These are phyloP conservation scores for Nyctibius bracteatus DNA, from an alignment of 2,113 vertebrate species.

Conservation along the genomic window DNA sequence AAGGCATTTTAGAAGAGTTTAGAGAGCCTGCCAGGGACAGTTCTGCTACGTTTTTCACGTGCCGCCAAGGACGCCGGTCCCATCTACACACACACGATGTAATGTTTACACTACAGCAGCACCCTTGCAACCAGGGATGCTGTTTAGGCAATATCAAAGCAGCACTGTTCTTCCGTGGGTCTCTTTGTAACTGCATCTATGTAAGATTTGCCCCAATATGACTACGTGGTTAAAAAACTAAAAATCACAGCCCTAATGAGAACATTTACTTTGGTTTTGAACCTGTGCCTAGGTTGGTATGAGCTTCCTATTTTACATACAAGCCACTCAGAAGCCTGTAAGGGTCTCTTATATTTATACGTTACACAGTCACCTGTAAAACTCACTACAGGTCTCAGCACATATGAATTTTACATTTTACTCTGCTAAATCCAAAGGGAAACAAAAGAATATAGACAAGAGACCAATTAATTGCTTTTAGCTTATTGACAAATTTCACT, in stretches of 20 bases:
- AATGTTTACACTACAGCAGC: background rate
- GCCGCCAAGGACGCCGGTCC: background rate
- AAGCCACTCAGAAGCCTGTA: background rate
- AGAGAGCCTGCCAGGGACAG: slow-evolving; percentile 34
- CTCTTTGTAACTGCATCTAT: background rate
- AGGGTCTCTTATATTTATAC: background rate
- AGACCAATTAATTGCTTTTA: background rate
- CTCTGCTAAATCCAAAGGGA: background rate
- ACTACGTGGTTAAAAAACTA: background rate
- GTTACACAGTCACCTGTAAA: background rate
- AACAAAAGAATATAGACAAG: background rate
- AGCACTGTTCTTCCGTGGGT: background rate
- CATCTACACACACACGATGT: background rate
- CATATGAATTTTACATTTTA: background rate
- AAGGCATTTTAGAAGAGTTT: slow-evolving; percentile 69
- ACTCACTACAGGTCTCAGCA: background rate
- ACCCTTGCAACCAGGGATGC: background rate
- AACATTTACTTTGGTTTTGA: background rate
- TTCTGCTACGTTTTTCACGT: background rate
- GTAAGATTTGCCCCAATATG: background rate
- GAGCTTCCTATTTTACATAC: background rate
- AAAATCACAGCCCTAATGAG: background rate
- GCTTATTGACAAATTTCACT: background rate
- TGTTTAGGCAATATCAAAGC: background rate
- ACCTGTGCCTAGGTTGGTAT: background rate